Base-by-base conservation (phyloP, 2,113 vertebrate genomes). In the Cromileptes altivelis region DNA sequence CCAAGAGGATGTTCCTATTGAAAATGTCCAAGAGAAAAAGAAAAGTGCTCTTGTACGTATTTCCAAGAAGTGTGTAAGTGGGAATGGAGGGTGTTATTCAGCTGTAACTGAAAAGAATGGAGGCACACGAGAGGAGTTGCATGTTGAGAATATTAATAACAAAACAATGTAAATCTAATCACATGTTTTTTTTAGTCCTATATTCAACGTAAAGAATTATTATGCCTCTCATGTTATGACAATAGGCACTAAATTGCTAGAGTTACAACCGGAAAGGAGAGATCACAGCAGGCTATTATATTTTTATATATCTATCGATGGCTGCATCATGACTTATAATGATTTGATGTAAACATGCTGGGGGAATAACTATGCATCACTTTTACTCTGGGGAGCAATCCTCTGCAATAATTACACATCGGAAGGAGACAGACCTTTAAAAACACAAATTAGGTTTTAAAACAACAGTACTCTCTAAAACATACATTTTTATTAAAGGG, bases 281-380 rank as follows among this genome's bases (percentile, higher is more conserved):
- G 62, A 40, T 70, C 73, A 72, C 33, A 60, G 52, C 72, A 37
- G 25, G 19, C 45, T 57, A 10, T 85, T 84, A 85, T 86, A 75
- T 78, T 75, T 87, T 85, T 82, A 75, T 88, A 70, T 75, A 75
- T 86, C 47, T 89, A 91, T 92, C 70, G 86, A 93, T 93, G 75
- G 12, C 58, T n/a, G 23, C 70, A 53, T 27, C 25, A 23, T 91
- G 88, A 93, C 82, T 86, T 89, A 88, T 82, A 64, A 64, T 23
- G 21, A 53, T 75, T 75, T 63, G 18, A 61, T 65, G 75, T 79
- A 42, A 85, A 90, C 40, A 85, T 56, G 80, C 84, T 47, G 33
- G 74, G 25, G 78, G 67, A 49, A 81, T 63, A 58, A 33, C 63
- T 53, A 73, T 68, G 14, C 30, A 84, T 49, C 10, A 23, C 23